A percentile compares a stretch with the other conserved stretches of the same genome.
Conservation (phyloP, 30 jellyfish, hydroid and myxozoan genomes). For the Chrysaora quinquecirrha region DNA sequence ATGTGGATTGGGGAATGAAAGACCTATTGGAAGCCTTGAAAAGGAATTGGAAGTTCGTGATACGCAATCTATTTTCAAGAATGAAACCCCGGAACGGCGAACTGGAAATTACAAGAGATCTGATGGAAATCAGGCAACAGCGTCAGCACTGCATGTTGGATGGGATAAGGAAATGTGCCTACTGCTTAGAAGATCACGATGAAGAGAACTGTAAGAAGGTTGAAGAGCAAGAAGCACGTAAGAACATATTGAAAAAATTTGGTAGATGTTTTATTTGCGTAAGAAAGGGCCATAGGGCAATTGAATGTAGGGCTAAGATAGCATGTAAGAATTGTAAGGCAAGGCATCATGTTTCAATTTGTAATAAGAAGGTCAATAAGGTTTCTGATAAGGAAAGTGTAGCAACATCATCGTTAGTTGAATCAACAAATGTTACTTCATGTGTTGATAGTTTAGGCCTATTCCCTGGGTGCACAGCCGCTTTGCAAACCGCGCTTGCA, state of each 20-base stretch:
- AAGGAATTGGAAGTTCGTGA: slow-evolving; percentile 14
- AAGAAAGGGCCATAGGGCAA: slow-evolving; percentile 8
- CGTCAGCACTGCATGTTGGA: slow-evolving; percentile 4
- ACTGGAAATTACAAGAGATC: background rate
- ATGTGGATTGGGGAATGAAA: slow-evolving; percentile 1
- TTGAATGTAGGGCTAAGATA: slow-evolving; percentile 13
- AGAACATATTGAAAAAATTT: background rate
- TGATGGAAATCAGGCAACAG: background rate
- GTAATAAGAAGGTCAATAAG: background rate
- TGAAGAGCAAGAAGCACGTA: background rate
- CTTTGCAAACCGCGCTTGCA: slow-evolving; percentile 19
- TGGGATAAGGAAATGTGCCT: slow-evolving; percentile 17
- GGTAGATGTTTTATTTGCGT: slow-evolving; percentile 17
- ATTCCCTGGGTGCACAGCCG: background rate
- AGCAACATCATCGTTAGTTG: background rate
- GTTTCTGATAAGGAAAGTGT: background rate
- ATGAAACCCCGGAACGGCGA: slow-evolving; percentile 11
- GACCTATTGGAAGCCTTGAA: background rate
- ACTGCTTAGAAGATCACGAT: slow-evolving; percentile 6
- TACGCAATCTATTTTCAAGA: background rate
- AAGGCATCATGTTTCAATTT: slow-evolving; percentile 1
- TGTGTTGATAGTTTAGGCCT: background rate
- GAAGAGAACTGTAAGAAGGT: slow-evolving; percentile 5
- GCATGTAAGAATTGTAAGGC: background rate
- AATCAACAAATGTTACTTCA: background rate